Evolutionary conservation across 2,888 invertebrate species (phyloP).

Genomic region (Trissolcus brochymenae): DNA sequence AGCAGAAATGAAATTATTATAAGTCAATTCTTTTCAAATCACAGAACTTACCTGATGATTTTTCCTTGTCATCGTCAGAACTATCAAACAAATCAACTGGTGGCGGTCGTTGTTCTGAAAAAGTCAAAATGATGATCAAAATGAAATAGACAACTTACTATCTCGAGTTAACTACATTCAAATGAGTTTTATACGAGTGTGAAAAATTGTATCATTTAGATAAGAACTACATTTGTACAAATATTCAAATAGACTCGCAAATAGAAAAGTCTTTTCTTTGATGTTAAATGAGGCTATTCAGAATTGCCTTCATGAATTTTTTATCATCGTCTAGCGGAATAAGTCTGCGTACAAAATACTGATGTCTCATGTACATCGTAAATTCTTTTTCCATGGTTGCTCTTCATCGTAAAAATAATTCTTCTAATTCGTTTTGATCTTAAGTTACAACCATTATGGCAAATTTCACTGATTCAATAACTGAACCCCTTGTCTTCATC

Average conservation of each 20-base stretch:
- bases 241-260: slow-evolving; percentile 44
- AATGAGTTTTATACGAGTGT: slow-evolving; percentile 20
- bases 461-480: slow-evolving; percentile 24
- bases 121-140: slow-evolving; percentile 5
- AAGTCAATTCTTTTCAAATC: not conserved
- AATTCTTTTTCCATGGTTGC: slow-evolving; percentile 45
- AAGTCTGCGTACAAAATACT: slow-evolving; percentile 33
- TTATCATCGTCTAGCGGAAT: slow-evolving; percentile 47
- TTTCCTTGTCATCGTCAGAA: slow-evolving; percentile 31
- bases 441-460: slow-evolving; percentile 21
- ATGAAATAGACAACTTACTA: slow-evolving; percentile 2
- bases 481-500: not conserved
- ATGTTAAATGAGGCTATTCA: slow-evolving; percentile 47
- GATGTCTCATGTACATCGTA: slow-evolving; percentile 50
- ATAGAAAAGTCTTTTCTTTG: slow-evolving; percentile 36
- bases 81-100: slow-evolving; percentile 34
- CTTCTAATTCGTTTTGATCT: slow-evolving; percentile 33
- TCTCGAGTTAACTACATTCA: slow-evolving; percentile 9
- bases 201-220: slow-evolving; percentile 45
- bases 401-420: slow-evolving; percentile 48
- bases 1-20: too few relatives aligned
- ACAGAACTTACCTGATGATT: slow-evolving; percentile 5
- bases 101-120: slow-evolving; percentile 10
- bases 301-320: slow-evolving; percentile 52
- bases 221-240: slow-evolving; percentile 33